Conservation (phyloP, 1,140 invertebrate species). For the Ruditapes philippinarum region DNA sequence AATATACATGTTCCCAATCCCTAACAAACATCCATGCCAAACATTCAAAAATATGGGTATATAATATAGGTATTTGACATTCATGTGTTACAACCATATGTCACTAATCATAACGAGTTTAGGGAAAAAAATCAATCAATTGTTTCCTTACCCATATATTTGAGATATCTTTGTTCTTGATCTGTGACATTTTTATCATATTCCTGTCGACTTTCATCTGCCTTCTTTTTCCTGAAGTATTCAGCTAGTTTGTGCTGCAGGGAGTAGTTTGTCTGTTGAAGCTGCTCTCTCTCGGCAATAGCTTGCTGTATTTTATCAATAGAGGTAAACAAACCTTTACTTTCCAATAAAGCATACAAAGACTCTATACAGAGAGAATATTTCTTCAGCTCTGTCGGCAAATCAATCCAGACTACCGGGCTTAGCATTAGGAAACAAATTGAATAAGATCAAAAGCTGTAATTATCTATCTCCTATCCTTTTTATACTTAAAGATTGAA, state of each 20-base stretch:
- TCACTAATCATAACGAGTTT: too few species aligned
- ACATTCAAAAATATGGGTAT: too few species aligned
- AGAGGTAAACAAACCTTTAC: neutral
- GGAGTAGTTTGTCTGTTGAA: slow-evolving; percentile 84
- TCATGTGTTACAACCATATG: too few species aligned
- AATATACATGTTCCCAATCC: too few species aligned
- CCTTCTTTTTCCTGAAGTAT: slow-evolving; percentile 86
- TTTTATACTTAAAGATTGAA: too few species aligned
- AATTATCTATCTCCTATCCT: too few species aligned
- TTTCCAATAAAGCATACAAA: neutral
- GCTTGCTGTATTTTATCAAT: slow-evolving; percentile 75
- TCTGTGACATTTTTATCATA: slow-evolving; percentile 85
- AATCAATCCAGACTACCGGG: neutral
- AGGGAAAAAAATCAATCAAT: too few species aligned
- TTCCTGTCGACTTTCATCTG: slow-evolving; percentile 82
- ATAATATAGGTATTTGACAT: too few species aligned
- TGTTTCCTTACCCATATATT: slow-evolving; percentile 85
- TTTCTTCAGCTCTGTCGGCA: neutral
- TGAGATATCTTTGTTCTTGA: slow-evolving; percentile 86
- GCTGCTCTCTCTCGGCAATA: slow-evolving; percentile 81
- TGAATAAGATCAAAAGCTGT: too few species aligned
- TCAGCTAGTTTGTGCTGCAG: slow-evolving; percentile 86
- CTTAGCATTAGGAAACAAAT: neutral
- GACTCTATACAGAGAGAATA: neutral
- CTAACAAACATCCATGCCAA: too few species aligned